These are phyloP conservation scores for Papilio aristodemus DNA, from an alignment of 1,140 invertebrate genomes.

Conservation along the genomic window DNA sequence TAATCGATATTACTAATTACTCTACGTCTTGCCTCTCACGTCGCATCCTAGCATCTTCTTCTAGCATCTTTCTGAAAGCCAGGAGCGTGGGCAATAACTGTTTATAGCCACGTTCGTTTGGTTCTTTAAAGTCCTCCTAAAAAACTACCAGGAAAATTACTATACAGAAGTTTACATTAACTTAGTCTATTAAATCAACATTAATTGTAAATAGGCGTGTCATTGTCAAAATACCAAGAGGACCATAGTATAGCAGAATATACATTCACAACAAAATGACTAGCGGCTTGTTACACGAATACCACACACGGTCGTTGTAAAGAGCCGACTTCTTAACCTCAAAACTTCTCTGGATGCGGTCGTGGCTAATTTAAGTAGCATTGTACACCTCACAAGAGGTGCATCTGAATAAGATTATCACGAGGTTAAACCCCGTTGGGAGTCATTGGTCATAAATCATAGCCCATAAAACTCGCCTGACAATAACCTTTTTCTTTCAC, in stretches of 20 bases:
- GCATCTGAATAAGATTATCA: slow-evolving; percentile 78
- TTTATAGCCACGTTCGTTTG: no score
- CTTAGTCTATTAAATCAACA: slow-evolving; percentile 55
- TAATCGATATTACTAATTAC: no score
- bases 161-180: neutral
- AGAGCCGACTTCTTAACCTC: slow-evolving; percentile 47
- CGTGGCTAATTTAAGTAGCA: slow-evolving; percentile 80
- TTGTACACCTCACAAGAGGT: slow-evolving; percentile 72
- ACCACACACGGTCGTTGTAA: slow-evolving; percentile 46
- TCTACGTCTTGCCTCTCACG: no score
- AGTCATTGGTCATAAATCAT: slow-evolving; percentile 80
- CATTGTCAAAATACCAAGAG: slow-evolving; percentile 41
- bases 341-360: slow-evolving; percentile 60
- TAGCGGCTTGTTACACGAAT: slow-evolving; percentile 51
- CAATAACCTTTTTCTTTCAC: slow-evolving; percentile 70
- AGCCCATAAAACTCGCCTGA: slow-evolving; percentile 76
- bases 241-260: slow-evolving; percentile 8
- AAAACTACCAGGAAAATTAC: neutral
- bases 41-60: no score
- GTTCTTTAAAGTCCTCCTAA: neutral
- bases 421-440: slow-evolving; percentile 72
- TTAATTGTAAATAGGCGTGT: slow-evolving; percentile 48
- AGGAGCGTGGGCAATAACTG: no score
- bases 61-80: no score
- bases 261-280: slow-evolving; percentile 47